These are phyloP conservation scores for Rhodinocichla rosea DNA, from an alignment of 2,113 vertebrate genomes.

Conservation along the genomic window DNA sequence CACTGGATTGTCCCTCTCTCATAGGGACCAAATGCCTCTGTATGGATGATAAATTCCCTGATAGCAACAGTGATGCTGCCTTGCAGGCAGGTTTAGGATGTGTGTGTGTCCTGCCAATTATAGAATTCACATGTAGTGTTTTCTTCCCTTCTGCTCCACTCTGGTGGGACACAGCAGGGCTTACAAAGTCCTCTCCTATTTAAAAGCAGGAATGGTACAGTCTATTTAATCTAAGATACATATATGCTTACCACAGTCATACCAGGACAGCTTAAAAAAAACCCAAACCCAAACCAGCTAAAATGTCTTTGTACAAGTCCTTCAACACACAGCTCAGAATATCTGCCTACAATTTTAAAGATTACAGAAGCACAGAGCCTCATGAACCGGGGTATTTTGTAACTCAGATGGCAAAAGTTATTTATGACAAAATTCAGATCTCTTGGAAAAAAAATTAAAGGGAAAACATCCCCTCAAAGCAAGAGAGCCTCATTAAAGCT, in stretches of 20 bases:
- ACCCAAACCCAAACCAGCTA: not conserved
- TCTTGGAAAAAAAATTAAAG: not conserved
- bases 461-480: not conserved
- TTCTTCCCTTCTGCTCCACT: not conserved
- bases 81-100: not conserved
- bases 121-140: not conserved
- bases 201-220: not conserved
- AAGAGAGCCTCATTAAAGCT: not conserved
- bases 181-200: not conserved
- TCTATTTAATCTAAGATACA: not conserved
- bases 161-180: not conserved
- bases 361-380: not conserved
- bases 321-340: not conserved
- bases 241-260: not conserved
- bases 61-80: not conserved
- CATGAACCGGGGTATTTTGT: rapidly evolving
- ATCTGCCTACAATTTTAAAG: not conserved
- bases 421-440: not conserved
- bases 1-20: not conserved
- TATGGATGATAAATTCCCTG: not conserved
- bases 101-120: not conserved
- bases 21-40: not conserved
- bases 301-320: not conserved
- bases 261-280: not conserved
- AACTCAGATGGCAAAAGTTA: not conserved